Percentiles rank a stretch among this genome's conserved stretches.
These are phyloP conservation scores for Alexandromys fortis DNA, from an alignment of 2,113 vertebrate species.

Conservation along the genomic window DNA sequence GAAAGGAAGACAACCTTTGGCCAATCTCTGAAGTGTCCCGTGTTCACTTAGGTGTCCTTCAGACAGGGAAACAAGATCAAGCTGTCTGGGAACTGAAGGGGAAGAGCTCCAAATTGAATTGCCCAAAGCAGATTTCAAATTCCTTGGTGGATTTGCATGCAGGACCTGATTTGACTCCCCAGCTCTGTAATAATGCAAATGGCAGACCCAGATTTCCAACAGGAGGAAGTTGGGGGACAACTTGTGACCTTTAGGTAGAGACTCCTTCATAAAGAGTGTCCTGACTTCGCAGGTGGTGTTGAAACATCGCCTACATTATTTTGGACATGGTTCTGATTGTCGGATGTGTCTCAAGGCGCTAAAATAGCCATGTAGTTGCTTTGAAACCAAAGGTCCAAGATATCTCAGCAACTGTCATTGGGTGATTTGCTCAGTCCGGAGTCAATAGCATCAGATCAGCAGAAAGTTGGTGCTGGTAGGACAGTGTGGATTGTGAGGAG, in stretches of 20 bases:
- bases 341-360: neutral
- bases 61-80: neutral
- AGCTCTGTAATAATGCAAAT: constrained; percentile 49
- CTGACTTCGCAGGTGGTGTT: neutral
- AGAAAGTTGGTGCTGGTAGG: neutral
- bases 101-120: neutral
- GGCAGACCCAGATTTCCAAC: neutral
- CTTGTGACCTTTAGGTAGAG: neutral
- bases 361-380: neutral
- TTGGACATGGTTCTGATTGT: neutral
- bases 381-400: constrained; percentile 11
- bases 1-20: neutral
- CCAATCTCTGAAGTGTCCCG: neutral
- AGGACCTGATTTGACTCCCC: constrained; percentile 44
- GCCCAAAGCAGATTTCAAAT: constrained; percentile 33
- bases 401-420: neutral
- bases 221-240: neutral
- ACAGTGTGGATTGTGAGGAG: neutral
- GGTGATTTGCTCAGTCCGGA: neutral
- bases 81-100: neutral
- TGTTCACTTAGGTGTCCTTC: neutral
- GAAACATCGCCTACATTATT: neutral
- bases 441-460: neutral
- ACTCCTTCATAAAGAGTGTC: neutral
- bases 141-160: constrained; percentile 46